Base-by-base conservation (phyloP, 2,888 invertebrate genomes). In the Euplagia quadripunctaria region DNA sequence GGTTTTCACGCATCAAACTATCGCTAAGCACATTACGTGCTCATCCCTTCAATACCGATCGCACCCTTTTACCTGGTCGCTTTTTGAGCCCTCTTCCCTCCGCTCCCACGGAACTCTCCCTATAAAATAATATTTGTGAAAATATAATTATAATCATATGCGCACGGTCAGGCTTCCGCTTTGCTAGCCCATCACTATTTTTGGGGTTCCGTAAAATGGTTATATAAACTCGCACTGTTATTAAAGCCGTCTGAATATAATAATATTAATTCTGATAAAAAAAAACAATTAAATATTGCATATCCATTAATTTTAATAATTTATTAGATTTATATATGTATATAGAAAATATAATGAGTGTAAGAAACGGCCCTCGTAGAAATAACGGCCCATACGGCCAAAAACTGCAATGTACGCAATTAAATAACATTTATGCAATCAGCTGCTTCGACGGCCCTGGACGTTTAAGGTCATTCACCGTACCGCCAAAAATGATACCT, bases 101-200 rank as follows among this genome's bases (percentile, higher is more conserved):
- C 82, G 82, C 86, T 93, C 93, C 92, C 94, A 94, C 94, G 93
- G 87, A 84, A 83, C 93, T 93, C 94, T 89, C 89, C 85, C 88
- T 66, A 88, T 90, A 86, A 85, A 91, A 91, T 91, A 92, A 92
- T 90, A 90, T 92, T 93, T 91, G 91, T 93, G 89, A 95, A 94
- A 94, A 94, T 91, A 94, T 93, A 91, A 94, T 94, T 94, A 93
- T 93, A 93, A 94, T 94, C 92, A 93, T 91, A 93, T 91, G 93
- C 93, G 88, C 90, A 88, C 91, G 92, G 84, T 88, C 81, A 82
- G 80, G 90, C 94, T 94, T 94, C 94, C 95, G 95, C 87, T 88
- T 83, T 79, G 81, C 76, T 74, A 72, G 84, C 80, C 84, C 85
- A 88, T 90, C 89, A 87, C 87, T 86, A 83, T 43, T 65, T 77